These are phyloP conservation scores for Eupithecia inturbata DNA, from an alignment of 2,888 invertebrate species.

Conservation along the genomic window DNA sequence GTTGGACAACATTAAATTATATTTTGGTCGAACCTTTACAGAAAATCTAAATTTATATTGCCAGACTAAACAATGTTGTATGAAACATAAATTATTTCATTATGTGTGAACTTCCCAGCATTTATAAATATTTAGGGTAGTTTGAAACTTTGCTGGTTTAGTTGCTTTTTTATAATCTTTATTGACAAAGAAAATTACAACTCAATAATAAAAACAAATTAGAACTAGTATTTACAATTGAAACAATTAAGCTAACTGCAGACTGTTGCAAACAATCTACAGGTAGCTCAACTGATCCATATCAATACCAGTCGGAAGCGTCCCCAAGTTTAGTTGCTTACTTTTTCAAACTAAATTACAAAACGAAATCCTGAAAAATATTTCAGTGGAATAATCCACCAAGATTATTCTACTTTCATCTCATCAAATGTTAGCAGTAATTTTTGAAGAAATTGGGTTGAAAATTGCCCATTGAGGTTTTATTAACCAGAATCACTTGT, in stretches of 20 bases:
- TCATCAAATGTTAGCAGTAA: slow-evolving; percentile 25
- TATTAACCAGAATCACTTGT: slow-evolving; percentile 44
- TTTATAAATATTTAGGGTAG: neutral
- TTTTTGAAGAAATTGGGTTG: slow-evolving; percentile 39
- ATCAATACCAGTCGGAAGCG: no score
- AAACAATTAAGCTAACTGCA: no score
- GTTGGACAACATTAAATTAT: slow-evolving; percentile 7
- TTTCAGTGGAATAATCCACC: neutral
- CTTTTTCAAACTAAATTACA: neutral
- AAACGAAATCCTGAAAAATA: neutral
- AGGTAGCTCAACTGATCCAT: no score
- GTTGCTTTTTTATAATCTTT: no score
- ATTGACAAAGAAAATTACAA: no score
- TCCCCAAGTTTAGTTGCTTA: neutral
- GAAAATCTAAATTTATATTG: slow-evolving; percentile 7
- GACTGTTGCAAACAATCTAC: no score
- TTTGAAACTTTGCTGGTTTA: neutral
- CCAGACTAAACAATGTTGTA: neutral
- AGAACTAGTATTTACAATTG: no score
- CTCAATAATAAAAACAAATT: no score
- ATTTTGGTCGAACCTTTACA: slow-evolving; percentile 13
- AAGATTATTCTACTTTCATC: slow-evolving; percentile 12
- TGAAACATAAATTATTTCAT: neutral
- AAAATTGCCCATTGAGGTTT: slow-evolving; percentile 42
- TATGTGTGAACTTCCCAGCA: neutral